Evolutionary conservation across 2,113 vertebrate genomes (phyloP).

Genomic region (Macquaria ambigua): DNA sequence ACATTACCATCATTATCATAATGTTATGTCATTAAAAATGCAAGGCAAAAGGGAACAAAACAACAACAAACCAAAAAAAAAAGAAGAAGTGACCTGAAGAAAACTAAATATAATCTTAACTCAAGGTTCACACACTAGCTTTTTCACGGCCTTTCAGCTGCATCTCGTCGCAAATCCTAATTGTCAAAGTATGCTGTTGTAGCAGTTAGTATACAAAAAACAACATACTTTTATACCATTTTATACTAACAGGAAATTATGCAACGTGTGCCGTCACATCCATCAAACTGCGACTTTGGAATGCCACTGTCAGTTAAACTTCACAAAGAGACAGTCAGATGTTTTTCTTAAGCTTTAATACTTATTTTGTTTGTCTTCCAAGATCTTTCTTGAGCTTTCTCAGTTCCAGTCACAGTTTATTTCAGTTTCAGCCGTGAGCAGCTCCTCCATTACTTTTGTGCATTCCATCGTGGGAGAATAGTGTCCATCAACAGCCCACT

Average conservation of each 20-base stretch:
- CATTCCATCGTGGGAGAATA: background rate
- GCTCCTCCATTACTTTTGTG: background rate
- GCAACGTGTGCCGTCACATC: no score
- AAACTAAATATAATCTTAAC: background rate
- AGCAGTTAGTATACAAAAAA: background rate
- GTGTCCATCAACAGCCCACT: background rate
- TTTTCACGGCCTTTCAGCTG: background rate
- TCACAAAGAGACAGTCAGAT: background rate
- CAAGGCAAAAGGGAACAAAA: no score
- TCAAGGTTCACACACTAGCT: background rate
- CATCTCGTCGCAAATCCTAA: background rate
- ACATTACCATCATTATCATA: no score
- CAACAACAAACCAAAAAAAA: no score
- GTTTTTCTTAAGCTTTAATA: background rate
- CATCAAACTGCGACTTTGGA: background rate
- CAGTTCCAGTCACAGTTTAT: background rate
- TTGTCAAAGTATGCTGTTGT: background rate
- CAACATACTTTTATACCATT: background rate
- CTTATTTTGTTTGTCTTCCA: background rate
- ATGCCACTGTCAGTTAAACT: background rate
- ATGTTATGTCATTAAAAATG: no score
- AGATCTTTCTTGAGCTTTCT: background rate
- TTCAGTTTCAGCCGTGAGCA: background rate
- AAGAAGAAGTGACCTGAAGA: background rate
- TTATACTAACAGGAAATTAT: no score